Conservation (phyloP, 2,113 vertebrate genomes). For the Hypocryptadius cinnamomeus region DNA sequence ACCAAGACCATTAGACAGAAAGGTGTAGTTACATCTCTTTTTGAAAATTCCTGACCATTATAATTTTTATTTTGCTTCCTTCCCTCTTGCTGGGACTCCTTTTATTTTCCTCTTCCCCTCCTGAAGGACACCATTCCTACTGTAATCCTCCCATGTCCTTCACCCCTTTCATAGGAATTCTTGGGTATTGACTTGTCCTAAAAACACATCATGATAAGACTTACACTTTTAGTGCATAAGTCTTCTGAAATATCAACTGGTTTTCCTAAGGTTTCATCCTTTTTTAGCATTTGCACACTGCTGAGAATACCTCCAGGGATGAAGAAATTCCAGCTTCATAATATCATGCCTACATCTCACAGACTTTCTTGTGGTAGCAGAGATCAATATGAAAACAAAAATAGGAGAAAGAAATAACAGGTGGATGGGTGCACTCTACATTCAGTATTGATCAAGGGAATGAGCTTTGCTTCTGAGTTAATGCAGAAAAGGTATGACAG, state of each 20-base stretch:
- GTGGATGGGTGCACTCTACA: neutral
- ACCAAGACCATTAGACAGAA: neutral
- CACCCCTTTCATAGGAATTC: neutral
- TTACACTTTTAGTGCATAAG: neutral
- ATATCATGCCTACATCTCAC: neutral
- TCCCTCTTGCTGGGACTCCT: neutral
- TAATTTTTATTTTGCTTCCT: neutral
- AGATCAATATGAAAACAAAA: neutral
- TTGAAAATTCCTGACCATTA: neutral
- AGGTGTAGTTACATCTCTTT: neutral
- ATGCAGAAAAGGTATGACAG: neutral
- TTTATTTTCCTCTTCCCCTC: neutral
- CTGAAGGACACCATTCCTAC: neutral
- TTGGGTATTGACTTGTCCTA: neutral
- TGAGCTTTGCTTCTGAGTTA: neutral
- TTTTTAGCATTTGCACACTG: neutral
- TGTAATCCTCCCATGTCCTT: neutral
- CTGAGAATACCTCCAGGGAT: neutral
- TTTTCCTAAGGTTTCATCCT: neutral
- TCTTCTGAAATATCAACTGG: neutral
- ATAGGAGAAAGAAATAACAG: neutral
- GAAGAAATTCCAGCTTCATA: neutral
- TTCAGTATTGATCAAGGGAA: neutral
- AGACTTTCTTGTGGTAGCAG: neutral
- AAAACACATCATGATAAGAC: neutral